Percentiles rank a stretch among this genome's conserved stretches.
These are phyloP conservation scores for Sander vitreus DNA, from an alignment of 2,113 vertebrate species.

Conservation along the genomic window DNA sequence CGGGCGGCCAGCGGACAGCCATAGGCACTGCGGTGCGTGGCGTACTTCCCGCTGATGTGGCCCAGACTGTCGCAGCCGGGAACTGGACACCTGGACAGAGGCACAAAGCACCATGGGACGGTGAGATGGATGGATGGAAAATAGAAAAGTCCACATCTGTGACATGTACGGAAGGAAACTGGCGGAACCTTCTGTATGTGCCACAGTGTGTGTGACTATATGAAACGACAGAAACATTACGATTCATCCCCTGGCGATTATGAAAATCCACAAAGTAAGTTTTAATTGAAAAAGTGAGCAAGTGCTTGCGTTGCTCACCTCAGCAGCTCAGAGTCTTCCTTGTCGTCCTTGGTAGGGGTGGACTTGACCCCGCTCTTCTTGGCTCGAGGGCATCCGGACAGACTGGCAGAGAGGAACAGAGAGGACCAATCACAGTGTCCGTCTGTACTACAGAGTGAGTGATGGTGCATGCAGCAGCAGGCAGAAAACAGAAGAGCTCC, in stretches of 20 bases:
- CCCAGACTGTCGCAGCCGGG: conserved; percentile 97
- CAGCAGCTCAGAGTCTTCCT: conserved; percentile 96
- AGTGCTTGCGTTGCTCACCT: conserved; percentile 84
- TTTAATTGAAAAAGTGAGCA: too few species aligned
- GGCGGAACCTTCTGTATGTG: too few species aligned
- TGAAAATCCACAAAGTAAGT: too few species aligned
- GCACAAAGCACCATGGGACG: neutral
- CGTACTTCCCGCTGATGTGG: conserved; percentile 98
- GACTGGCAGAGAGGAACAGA: conserved; percentile 80
- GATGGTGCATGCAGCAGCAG: neutral
- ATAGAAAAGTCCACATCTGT: too few species aligned
- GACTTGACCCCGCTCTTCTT: conserved; percentile 97
- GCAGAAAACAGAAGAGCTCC: neutral
- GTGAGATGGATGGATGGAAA: neutral
- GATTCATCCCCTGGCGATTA: too few species aligned
- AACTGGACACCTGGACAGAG: conserved; percentile 90
- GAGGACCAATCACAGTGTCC: neutral
- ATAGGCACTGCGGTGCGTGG: conserved; percentile 96
- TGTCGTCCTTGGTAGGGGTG: conserved; percentile 95
- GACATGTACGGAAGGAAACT: too few species aligned
- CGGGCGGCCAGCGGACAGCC: conserved; percentile 96
- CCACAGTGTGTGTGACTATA: too few species aligned
- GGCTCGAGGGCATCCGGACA: conserved; percentile 98
- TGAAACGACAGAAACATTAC: too few species aligned
- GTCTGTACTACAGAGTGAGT: neutral